These are phyloP conservation scores for Seison nebaliae DNA, from an alignment of 1,140 invertebrate species.

Conservation along the genomic window DNA sequence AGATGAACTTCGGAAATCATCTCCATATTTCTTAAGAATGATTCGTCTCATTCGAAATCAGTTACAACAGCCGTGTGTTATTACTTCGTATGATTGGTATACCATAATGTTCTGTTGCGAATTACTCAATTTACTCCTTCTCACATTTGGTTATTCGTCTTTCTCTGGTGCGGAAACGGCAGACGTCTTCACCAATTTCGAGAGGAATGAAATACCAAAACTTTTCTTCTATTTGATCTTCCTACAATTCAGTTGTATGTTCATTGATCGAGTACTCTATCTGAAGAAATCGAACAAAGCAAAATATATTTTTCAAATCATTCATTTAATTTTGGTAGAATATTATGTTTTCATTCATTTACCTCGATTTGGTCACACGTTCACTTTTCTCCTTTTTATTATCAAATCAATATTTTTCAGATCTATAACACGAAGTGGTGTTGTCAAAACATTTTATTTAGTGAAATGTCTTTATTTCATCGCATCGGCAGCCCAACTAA, in stretches of 20 bases:
- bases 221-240: slow-evolving; percentile 82
- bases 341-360: slow-evolving; percentile 90
- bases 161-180: slow-evolving; percentile 40
- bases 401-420: too few relatives aligned
- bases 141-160: slow-evolving; percentile 77
- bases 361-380: too few relatives aligned
- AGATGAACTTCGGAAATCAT: too few relatives aligned
- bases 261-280: slow-evolving; percentile 81
- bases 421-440: slow-evolving; percentile 44
- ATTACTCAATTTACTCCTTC: slow-evolving; percentile 81
- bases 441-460: slow-evolving; percentile 83
- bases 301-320: slow-evolving; percentile 48
- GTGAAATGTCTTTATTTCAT: slow-evolving; percentile 78
- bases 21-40: too few relatives aligned
- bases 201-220: slow-evolving; percentile 72
- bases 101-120: slow-evolving; percentile 94
- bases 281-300: slow-evolving; percentile 60
- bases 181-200: slow-evolving; percentile 10
- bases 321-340: slow-evolving; percentile 76
- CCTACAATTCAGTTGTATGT: slow-evolving; percentile 58
- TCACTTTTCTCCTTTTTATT: too few relatives aligned
- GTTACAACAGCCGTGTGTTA: too few relatives aligned
- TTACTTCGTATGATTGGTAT: slow-evolving; percentile 91
- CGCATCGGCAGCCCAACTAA: slow-evolving; percentile 73
- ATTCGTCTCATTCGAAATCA: too few relatives aligned